Percentiles rank a stretch among this genome's conserved stretches.
phyloP scores from a whole-genome alignment of 2,113 vertebrate genomes.

The Euleptes europaea region DNA sequence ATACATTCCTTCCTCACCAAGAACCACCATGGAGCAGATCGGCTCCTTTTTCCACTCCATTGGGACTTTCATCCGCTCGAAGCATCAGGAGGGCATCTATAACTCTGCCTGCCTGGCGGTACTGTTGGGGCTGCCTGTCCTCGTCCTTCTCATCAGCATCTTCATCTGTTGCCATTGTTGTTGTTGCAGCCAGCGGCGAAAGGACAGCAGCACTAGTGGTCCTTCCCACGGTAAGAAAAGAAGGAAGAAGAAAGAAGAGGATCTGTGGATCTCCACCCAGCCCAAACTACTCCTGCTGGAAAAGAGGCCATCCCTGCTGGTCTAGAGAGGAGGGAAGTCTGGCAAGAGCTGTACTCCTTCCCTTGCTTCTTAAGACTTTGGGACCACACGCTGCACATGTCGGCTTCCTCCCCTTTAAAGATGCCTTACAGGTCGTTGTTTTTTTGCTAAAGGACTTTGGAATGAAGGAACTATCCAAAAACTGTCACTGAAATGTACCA shows the following conservation, averaged over 20 bases:
- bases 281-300: conserved; percentile 84
- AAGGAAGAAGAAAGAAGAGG: conserved; percentile 80
- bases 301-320: conserved; percentile 76
- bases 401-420: conserved; percentile 6
- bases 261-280: conserved; percentile 95
- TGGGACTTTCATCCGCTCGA: conserved; percentile 79
- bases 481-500: not conserved
- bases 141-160: conserved; percentile 78
- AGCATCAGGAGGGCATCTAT: conserved; percentile 87
- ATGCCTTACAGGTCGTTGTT: conserved; percentile 3
- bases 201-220: not conserved
- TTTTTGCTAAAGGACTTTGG: conserved; percentile 3
- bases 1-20: not conserved
- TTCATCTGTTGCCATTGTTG: conserved; percentile 93
- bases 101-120: conserved; percentile 89
- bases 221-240: conserved; percentile 71
- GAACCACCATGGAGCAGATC: conserved; percentile 72
- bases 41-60: conserved; percentile 81
- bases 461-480: fast-evolving
- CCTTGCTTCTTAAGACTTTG: conserved; percentile 6
- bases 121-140: conserved; percentile 81
- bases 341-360: not conserved
- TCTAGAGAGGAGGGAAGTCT: conserved; percentile 52
- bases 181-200: conserved; percentile 75
- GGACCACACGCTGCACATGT: not conserved